Percentiles rank a stretch among this genome's conserved stretches.
phyloP scores from a whole-genome alignment of 2,113 vertebrate species.

The Oxyruncus cristatus region DNA sequence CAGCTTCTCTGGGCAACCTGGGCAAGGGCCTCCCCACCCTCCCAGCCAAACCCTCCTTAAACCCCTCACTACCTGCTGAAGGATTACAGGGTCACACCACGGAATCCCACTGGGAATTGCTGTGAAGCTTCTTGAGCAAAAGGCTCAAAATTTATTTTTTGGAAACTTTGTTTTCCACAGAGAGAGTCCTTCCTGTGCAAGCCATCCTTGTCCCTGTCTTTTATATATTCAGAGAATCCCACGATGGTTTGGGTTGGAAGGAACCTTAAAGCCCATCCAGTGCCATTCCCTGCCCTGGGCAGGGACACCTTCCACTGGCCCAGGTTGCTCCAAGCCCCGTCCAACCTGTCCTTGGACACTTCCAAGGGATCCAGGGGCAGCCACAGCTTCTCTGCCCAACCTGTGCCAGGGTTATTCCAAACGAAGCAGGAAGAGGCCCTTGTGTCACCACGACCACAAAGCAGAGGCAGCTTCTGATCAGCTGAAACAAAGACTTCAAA shows the following conservation, averaged over 20 bases:
- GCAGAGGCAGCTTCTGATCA: neutral
- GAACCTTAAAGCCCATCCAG: neutral
- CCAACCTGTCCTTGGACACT: neutral
- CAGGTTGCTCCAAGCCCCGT: neutral
- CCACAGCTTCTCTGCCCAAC: neutral
- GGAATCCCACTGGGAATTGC: too few relatives aligned
- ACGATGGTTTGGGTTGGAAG: neutral
- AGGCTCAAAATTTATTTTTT: too few relatives aligned
- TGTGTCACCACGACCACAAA: neutral
- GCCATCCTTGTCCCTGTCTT: too few relatives aligned
- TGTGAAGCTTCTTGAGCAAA: too few relatives aligned
- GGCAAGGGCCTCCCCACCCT: too few relatives aligned
- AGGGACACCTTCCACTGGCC: neutral
- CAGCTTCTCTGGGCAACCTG: neutral
- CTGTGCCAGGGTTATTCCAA: neutral
- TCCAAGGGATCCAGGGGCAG: too few relatives aligned
- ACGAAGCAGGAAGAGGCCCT: neutral
- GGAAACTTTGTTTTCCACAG: too few relatives aligned
- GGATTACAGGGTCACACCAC: too few relatives aligned
- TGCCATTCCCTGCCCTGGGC: neutral
- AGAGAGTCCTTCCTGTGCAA: too few relatives aligned
- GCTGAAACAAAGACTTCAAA: neutral
- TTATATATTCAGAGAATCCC: neutral
- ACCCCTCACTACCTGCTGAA: too few relatives aligned
- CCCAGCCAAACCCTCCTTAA: too few relatives aligned